These are phyloP conservation scores for Abrostola tripartita DNA, from an alignment of 2,888 invertebrate genomes.

Conservation along the genomic window DNA sequence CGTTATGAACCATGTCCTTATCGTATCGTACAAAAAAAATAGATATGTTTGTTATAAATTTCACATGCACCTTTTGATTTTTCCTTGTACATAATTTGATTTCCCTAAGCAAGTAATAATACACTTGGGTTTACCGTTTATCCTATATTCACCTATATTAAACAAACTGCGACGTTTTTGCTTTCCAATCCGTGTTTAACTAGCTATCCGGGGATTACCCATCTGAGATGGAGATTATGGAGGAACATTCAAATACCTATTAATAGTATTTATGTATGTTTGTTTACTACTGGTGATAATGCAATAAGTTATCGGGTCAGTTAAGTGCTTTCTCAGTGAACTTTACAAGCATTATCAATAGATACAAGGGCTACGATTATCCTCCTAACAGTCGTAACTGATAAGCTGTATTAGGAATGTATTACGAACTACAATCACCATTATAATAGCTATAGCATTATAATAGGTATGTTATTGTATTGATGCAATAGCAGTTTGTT, in stretches of 20 bases:
- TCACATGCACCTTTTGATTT: too few relatives aligned
- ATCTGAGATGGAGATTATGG: not conserved
- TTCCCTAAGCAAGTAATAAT: too few relatives aligned
- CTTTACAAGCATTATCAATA: not conserved
- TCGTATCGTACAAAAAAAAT: too few relatives aligned
- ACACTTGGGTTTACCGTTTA: too few relatives aligned
- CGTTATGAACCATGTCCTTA: not conserved
- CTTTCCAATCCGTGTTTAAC: not conserved
- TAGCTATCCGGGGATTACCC: not conserved
- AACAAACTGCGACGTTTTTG: too few relatives aligned
- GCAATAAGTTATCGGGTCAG: not conserved
- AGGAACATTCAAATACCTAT: too few relatives aligned
- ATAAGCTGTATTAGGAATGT: slow-evolving; percentile 23
- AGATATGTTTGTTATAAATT: too few relatives aligned
- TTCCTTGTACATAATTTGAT: too few relatives aligned
- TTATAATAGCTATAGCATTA: slow-evolving; percentile 12
- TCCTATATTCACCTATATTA: too few relatives aligned
- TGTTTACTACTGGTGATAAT: not conserved
- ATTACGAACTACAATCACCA: not conserved
- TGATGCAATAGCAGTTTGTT: not conserved
- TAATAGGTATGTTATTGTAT: slow-evolving; percentile 19
- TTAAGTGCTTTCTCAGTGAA: slow-evolving; percentile 8
- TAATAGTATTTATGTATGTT: not conserved
- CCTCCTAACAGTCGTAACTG: slow-evolving; percentile 5
- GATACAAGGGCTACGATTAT: slow-evolving; percentile 24